Evolutionary conservation across 2,888 invertebrate genomes (phyloP).

Genomic region (Dryocosmus kuriphilus): DNA sequence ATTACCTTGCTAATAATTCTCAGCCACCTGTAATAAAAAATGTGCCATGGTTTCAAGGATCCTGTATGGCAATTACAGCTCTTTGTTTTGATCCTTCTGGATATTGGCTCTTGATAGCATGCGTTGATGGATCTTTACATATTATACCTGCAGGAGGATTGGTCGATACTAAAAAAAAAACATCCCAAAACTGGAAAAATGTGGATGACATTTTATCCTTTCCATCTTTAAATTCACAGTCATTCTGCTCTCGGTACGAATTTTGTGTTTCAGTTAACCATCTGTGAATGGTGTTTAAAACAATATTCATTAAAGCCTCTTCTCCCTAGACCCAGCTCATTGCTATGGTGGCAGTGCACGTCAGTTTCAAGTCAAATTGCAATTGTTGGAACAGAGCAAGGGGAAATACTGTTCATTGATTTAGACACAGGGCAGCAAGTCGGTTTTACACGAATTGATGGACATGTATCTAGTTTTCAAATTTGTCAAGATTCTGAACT

Average conservation of each 20-base stretch:
- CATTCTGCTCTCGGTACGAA: constrained; percentile 70
- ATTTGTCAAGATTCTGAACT: constrained; percentile 87
- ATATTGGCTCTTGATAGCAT: constrained; percentile 84
- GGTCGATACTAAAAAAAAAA: constrained; percentile 79
- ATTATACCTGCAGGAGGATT: constrained; percentile 82
- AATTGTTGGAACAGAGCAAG: constrained; percentile 77
- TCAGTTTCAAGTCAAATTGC: constrained; percentile 72
- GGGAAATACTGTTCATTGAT: constrained; percentile 85
- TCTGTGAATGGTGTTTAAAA: neutral
- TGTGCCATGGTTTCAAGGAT: constrained; percentile 73
- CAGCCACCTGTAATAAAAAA: constrained; percentile 68
- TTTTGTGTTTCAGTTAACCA: neutral
- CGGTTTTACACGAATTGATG: constrained; percentile 83
- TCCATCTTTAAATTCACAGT: constrained; percentile 71
- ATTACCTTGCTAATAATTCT: constrained; percentile 67
- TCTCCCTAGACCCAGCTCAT: constrained; percentile 68
- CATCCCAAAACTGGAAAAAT: constrained; percentile 79
- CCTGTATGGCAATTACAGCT: constrained; percentile 69
- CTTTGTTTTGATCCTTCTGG: constrained; percentile 92
- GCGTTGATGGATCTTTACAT: constrained; percentile 81
- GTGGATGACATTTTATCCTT: constrained; percentile 80
- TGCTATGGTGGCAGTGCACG: constrained; percentile 76
- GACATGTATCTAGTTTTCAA: constrained; percentile 82
- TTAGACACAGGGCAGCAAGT: constrained; percentile 85
- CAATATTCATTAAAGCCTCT: constrained; percentile 2